phyloP scores from a whole-genome alignment of 2,888 invertebrate species.

The Volucella bombylans region DNA sequence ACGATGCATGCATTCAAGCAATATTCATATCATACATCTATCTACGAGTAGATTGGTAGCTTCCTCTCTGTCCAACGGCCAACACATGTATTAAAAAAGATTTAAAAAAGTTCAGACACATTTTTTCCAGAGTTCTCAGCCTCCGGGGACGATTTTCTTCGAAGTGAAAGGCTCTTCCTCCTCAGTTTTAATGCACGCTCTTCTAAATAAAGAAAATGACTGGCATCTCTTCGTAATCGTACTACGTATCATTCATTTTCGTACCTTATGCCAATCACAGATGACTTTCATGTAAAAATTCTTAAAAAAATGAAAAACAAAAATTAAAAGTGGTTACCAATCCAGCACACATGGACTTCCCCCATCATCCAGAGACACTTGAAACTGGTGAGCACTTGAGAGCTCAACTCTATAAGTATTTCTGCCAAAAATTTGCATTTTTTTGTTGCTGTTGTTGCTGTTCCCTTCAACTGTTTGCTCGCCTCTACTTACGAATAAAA shows the following conservation, averaged over 20 bases:
- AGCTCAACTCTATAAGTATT: constrained; percentile 47
- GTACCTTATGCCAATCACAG: constrained; percentile 14
- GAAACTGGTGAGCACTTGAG: constrained; percentile 66
- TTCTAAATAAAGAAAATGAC: too few species aligned
- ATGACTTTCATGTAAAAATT: neutral
- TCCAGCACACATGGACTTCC: constrained; percentile 3
- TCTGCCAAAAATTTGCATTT: constrained; percentile 58
- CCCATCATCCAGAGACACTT: constrained; percentile 50
- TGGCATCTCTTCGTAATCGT: neutral
- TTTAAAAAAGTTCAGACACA: too few species aligned
- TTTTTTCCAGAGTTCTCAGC: too few species aligned
- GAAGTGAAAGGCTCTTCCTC: too few species aligned
- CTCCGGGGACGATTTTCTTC: too few species aligned
- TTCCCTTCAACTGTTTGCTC: too few species aligned
- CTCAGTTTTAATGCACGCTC: too few species aligned
- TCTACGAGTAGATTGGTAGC: too few species aligned
- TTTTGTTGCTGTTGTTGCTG: constrained; percentile 1
- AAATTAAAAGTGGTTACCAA: constrained; percentile 1
- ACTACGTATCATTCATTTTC: neutral
- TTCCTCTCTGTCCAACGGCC: too few species aligned
- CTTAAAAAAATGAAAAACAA: neutral
- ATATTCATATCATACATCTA: too few species aligned
- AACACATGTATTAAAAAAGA: too few species aligned
- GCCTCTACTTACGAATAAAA: constrained; percentile 10
- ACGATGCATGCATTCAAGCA: too few species aligned